phyloP scores from a whole-genome alignment of 2,888 invertebrate genomes.

The Synergus itoensis region DNA sequence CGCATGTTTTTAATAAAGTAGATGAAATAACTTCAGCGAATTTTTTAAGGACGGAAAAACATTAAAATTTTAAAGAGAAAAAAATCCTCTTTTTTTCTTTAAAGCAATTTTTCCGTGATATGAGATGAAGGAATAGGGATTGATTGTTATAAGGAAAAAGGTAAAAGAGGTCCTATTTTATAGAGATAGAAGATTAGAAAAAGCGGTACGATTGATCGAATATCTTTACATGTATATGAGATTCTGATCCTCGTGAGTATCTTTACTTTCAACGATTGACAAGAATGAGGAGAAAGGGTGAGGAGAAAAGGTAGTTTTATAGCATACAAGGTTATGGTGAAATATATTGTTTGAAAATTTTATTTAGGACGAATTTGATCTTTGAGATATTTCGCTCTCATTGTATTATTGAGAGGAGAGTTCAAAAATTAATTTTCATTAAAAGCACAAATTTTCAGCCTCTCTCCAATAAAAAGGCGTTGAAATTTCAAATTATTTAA shows the following conservation, averaged over 20 bases:
- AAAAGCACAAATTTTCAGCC: too few relatives aligned
- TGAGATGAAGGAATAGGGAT: slow-evolving; percentile 7
- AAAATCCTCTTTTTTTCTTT: slow-evolving; percentile 6
- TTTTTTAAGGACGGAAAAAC: not conserved
- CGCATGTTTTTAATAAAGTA: slow-evolving; percentile 7
- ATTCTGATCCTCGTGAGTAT: slow-evolving; percentile 58
- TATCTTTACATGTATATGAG: slow-evolving; percentile 73
- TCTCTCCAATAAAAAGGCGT: not conserved
- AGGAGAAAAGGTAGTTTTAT: not conserved
- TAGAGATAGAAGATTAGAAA: slow-evolving; percentile 5
- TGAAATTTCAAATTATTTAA: not conserved
- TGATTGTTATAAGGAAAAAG: slow-evolving; percentile 4
- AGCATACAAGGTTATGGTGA: too few relatives aligned
- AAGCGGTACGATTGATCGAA: slow-evolving; percentile 61
- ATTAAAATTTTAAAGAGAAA: slow-evolving; percentile 18
- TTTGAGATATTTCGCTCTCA: too few relatives aligned
- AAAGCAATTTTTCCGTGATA: slow-evolving; percentile 24
- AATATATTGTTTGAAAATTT: too few relatives aligned
- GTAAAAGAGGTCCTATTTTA: not conserved
- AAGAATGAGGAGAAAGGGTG: not conserved
- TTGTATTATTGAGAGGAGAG: too few relatives aligned
- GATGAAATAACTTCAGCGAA: not conserved
- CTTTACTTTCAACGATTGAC: slow-evolving; percentile 30
- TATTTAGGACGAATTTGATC: too few relatives aligned
- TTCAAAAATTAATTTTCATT: too few relatives aligned